Percentiles rank a stretch among this genome's conserved stretches.
These are phyloP conservation scores for Danio albolineatus DNA, from an alignment of 2,797 vertebrate species.

Conservation along the genomic window DNA sequence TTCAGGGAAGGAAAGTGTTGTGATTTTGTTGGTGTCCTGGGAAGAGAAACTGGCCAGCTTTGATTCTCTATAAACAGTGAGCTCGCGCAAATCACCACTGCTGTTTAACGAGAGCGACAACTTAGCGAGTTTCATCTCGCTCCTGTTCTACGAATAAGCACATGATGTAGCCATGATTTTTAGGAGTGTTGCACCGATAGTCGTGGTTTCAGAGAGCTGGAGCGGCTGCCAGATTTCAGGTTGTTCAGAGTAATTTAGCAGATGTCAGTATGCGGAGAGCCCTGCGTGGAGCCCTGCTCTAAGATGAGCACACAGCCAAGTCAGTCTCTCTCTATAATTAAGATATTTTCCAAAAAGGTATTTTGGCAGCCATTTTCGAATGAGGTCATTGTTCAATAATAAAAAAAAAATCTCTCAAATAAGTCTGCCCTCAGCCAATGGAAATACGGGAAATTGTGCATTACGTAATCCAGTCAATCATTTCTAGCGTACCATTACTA, in stretches of 20 bases:
- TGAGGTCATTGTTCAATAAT: conserved; percentile 80
- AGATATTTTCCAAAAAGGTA: conserved; percentile 76
- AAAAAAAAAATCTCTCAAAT: conserved; percentile 74
- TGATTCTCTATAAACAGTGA: conserved; percentile 58
- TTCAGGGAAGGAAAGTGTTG: conserved; percentile 55
- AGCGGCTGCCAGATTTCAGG: conserved; percentile 61
- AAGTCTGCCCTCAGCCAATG: conserved; percentile 63
- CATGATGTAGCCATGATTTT: conserved; percentile 37
- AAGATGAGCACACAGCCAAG: conserved; percentile 61
- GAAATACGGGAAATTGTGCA: conserved; percentile 66
- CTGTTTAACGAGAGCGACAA: conserved; percentile 65
- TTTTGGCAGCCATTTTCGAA: conserved; percentile 77
- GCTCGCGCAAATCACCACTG: conserved; percentile 36
- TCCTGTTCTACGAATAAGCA: conserved; percentile 5
- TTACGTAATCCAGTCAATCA: conserved; percentile 63
- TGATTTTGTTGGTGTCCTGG: conserved; percentile 58
- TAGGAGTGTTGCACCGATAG: conserved; percentile 45
- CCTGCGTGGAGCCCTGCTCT: conserved; percentile 56
- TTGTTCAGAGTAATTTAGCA: conserved; percentile 74
- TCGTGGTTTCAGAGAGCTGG: conserved; percentile 25
- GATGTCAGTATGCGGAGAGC: conserved; percentile 68
- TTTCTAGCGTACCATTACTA: conserved; percentile 54
- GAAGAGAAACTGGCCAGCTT: conserved; percentile 57
- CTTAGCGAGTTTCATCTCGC: conserved; percentile 33
- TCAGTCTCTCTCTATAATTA: conserved; percentile 74